A percentile compares a stretch with the other conserved stretches of the same genome.
phyloP scores from a whole-genome alignment of 2,113 vertebrate genomes.

The Sinocyclocheilus anshuiensis region DNA sequence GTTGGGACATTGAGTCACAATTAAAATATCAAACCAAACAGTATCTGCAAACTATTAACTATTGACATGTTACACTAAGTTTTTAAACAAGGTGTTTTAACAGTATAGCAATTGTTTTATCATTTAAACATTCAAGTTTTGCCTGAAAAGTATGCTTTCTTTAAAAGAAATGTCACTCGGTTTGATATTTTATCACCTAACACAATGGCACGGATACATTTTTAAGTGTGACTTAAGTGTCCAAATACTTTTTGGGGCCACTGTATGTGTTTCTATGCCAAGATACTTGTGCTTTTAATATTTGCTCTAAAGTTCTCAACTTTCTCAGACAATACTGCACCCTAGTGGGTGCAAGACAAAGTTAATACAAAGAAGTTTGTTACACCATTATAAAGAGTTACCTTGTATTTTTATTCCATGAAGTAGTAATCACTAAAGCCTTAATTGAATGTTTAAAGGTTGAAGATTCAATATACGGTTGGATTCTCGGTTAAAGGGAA shows the following conservation, averaged over 20 bases:
- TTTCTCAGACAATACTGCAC: slow-evolving; percentile 47
- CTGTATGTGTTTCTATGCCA: background rate
- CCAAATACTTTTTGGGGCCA: background rate
- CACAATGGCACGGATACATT: background rate
- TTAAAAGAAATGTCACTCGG: background rate
- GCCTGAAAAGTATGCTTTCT: background rate
- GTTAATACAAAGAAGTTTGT: background rate
- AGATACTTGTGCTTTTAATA: background rate
- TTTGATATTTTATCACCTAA: background rate
- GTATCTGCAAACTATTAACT: background rate
- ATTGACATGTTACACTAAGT: too few relatives aligned
- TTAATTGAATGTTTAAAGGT: background rate
- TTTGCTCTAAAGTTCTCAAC: background rate
- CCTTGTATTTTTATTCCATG: background rate
- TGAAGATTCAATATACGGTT: background rate
- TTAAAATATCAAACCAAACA: background rate
- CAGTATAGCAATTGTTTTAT: background rate
- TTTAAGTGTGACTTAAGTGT: background rate
- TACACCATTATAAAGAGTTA: background rate
- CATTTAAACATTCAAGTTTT: background rate
- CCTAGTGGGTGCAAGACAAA: slow-evolving; percentile 46
- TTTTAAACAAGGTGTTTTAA: background rate
- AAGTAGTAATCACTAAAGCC: background rate
- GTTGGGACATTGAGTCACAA: background rate
- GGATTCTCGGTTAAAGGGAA: background rate